Evolutionary conservation across 2,888 invertebrate species (phyloP).

Genomic region (Gastracanthus pulcherrimus): DNA sequence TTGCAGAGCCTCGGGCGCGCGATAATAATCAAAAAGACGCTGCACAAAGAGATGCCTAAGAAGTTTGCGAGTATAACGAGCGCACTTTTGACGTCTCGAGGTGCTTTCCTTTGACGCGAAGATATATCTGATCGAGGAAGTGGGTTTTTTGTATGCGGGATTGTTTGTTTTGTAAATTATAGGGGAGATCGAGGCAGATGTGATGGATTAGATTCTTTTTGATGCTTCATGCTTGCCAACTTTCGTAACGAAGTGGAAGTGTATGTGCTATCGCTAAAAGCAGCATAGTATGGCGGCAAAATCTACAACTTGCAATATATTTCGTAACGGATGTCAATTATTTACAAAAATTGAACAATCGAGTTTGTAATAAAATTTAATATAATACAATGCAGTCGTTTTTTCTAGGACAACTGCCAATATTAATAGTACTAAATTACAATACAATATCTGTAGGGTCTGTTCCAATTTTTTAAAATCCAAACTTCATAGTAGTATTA

Average conservation of each 20-base stretch:
- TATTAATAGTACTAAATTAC: too few relatives aligned
- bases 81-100: neutral
- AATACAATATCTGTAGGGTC: too few relatives aligned
- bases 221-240: neutral
- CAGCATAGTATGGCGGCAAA: too few relatives aligned
- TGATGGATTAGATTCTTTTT: neutral
- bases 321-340: too few relatives aligned
- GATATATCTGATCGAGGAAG: neutral
- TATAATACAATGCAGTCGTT: too few relatives aligned
- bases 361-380: too few relatives aligned
- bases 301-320: too few relatives aligned
- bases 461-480: too few relatives aligned
- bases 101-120: neutral
- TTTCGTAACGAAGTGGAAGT: neutral
- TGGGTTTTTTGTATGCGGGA: neutral
- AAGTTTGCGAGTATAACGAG: neutral
- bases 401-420: too few relatives aligned
- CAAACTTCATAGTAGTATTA: too few relatives aligned
- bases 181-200: neutral
- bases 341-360: too few relatives aligned
- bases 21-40: slow-evolving; percentile 13
- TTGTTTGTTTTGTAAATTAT: neutral
- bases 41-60: neutral
- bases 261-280: too few relatives aligned
- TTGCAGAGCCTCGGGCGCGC: neutral